A percentile compares a stretch with the other conserved stretches of the same genome.
Evolutionary conservation across 2,888 invertebrate species (phyloP).

Genomic region (Xestia sexstrigata): DNA sequence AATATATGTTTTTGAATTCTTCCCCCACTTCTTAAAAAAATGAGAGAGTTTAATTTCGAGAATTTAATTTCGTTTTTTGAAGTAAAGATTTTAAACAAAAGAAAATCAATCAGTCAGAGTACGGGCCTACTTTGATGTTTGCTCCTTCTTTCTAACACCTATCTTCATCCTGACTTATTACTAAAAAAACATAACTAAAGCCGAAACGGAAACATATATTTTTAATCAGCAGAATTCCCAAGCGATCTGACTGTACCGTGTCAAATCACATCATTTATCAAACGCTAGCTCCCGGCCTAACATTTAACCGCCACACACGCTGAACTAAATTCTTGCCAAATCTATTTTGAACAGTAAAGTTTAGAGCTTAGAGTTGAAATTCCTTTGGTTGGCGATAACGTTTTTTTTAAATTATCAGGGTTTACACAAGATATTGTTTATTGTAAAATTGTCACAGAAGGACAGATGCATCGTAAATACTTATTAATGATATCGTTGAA

Average conservation of each 20-base stretch:
- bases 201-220: constrained; percentile 68
- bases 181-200: constrained; percentile 23
- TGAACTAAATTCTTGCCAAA: background rate
- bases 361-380: accelerated
- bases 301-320: constrained; percentile 72
- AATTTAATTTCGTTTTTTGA: background rate
- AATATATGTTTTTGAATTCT: too few relatives aligned
- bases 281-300: constrained; percentile 72
- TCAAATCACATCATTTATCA: constrained; percentile 80
- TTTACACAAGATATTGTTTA: constrained; percentile 74
- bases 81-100: background rate
- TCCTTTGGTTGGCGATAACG: background rate
- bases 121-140: background rate
- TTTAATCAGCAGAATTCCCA: constrained; percentile 79
- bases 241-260: constrained; percentile 71
- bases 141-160: background rate
- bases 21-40: background rate
- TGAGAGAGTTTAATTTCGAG: too few relatives aligned
- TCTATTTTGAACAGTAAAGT: constrained; percentile 21
- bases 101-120: background rate
- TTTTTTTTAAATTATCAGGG: constrained; percentile 52
- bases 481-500: constrained; percentile 81
- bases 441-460: constrained; percentile 73
- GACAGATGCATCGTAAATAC: constrained; percentile 84
- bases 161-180: background rate